Conservation (phyloP, 2,113 vertebrate genomes). For the Pelecanus crispus region DNA sequence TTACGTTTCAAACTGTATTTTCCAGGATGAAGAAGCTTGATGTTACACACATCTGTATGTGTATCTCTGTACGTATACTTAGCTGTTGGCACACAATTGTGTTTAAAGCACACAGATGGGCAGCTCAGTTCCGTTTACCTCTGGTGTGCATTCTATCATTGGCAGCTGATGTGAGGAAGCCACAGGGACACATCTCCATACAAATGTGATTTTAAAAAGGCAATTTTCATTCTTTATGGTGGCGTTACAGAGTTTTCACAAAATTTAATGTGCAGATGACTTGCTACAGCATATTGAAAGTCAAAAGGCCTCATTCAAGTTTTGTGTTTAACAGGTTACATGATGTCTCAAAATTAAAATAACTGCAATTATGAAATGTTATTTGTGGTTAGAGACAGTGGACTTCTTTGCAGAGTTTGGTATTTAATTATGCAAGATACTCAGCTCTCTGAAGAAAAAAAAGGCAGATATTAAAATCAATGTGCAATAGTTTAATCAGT, state of each 20-base stretch:
- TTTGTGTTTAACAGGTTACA: constrained; percentile 35
- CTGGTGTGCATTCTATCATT: constrained; percentile 60
- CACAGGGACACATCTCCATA: constrained; percentile 69
- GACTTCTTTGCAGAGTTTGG: background rate
- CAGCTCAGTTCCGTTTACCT: constrained; percentile 65
- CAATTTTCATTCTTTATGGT: constrained; percentile 60
- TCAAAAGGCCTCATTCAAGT: constrained; percentile 32
- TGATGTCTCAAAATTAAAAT: constrained; percentile 46
- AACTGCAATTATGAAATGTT: constrained; percentile 31
- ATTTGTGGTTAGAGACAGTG: constrained; percentile 2
- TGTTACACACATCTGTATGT: background rate
- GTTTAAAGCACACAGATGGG: constrained; percentile 79
- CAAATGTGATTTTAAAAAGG: constrained; percentile 68
- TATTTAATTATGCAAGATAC: background rate
- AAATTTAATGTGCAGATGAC: constrained; percentile 50
- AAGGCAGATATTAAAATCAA: constrained; percentile 1
- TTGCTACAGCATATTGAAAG: constrained; percentile 54
- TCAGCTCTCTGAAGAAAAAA: constrained; percentile 19
- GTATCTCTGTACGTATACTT: background rate
- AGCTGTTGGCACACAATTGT: constrained; percentile 67
- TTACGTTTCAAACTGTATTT: constrained; percentile 55
- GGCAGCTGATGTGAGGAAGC: constrained; percentile 51
- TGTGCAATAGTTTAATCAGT: background rate
- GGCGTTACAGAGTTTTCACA: constrained; percentile 39
- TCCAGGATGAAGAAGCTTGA: constrained; percentile 44